Evolutionary conservation across 2,113 vertebrate species (phyloP), one percentile per base, ranked within the genome.

Genomic region (Protobothrops flavoviridis): DNA sequence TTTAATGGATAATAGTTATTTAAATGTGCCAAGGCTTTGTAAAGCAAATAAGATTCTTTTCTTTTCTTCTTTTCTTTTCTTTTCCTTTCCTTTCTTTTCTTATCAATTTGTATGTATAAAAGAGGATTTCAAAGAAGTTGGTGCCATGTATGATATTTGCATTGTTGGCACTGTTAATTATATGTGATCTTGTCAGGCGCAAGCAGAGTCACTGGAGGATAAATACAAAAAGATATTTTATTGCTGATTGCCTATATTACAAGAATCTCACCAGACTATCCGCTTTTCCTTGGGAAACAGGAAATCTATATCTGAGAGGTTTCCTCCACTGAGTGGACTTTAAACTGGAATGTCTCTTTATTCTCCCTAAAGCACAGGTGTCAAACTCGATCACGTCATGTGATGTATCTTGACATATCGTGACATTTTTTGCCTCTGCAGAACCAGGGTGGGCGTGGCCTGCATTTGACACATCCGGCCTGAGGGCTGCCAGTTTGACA

Each of bases 1-100:
- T 91, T 95, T 96, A 96, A 95, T 92, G 96, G 96, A 98, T 97
- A 97, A 97, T 95, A 96, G 95, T 96, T 96, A 97, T 97, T 97
- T 97, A 98, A 98, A 97, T 96, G 96, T 88, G 94, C 95, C 94
- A 92, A 94, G 93, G 94, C 97, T 97, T 97, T 96, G 95, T 92
- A 90, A 89, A 88, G 95, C 93, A 97, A 97, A 97, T 96, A 97
- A 97, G 96, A 92, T 89, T 96, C 29, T 3, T n/a, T n/a, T n/a
- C 61, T 1, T 13, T 69, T 15, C 61, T 5, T 69, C 61, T 1
- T 13, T 69, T 15, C 61, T 1, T 13, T 69, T 15, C 61, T 5
- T 69, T 64, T n/a, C 26, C 1, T 61, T 61, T 12, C 59, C 1
- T 61, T 59, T 24, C 57, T 5, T 59, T 59, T 26, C 57, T 59